phyloP scores from a whole-genome alignment of 1,140 invertebrate genomes.

The Heliconius congener region DNA sequence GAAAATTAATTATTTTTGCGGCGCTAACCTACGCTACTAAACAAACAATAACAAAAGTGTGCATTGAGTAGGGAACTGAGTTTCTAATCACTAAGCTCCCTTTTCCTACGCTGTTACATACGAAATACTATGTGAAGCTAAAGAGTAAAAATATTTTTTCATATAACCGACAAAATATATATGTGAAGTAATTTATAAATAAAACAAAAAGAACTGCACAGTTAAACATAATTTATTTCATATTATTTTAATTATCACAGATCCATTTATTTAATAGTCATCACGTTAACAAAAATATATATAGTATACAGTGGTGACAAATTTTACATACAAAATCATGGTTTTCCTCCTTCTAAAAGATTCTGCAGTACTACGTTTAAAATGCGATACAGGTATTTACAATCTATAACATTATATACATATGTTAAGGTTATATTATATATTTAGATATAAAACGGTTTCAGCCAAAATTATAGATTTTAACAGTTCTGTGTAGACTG shows the following conservation, averaged over 20 bases:
- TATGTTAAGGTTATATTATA: constrained; percentile 35
- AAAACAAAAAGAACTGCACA: constrained; percentile 60
- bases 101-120: too few relatives aligned
- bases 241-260: constrained; percentile 81
- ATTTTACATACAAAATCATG: constrained; percentile 62
- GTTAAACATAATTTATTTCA: constrained; percentile 82
- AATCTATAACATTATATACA: constrained; percentile 66
- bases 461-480: background rate
- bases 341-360: constrained; percentile 24
- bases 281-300: constrained; percentile 81
- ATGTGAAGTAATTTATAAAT: constrained; percentile 22
- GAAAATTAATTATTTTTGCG: too few relatives aligned
- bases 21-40: too few relatives aligned
- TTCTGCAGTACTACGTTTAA: constrained; percentile 39
- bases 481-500: background rate
- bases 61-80: too few relatives aligned
- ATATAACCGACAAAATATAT: too few relatives aligned
- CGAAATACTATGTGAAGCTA: too few relatives aligned
- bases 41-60: too few relatives aligned
- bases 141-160: too few relatives aligned
- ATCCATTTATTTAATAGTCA: constrained; percentile 81
- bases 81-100: too few relatives aligned
- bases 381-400: constrained; percentile 69
- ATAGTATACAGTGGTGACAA: constrained; percentile 71
- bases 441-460: background rate